Conservation (phyloP, 2,888 invertebrate species). For the Nephrotoma flavescens region DNA sequence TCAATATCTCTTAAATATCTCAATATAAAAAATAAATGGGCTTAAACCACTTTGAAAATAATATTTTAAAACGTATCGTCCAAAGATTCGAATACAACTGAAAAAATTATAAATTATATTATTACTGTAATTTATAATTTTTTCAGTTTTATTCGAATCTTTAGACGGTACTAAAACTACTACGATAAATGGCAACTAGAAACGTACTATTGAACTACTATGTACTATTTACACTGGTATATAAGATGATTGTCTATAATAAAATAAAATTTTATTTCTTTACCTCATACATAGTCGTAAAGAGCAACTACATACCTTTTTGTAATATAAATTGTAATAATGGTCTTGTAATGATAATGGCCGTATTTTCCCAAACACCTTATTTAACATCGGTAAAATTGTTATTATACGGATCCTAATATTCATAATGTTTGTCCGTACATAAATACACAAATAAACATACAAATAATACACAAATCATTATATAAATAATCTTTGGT, state of each 20-base stretch:
- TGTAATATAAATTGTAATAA: background rate
- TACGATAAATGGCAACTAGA: background rate
- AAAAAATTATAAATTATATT: background rate
- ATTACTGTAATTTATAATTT: no score
- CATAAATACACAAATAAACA: no score
- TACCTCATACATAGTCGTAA: background rate
- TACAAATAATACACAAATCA: background rate
- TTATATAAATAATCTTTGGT: background rate
- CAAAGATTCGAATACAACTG: no score
- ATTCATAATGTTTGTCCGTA: background rate
- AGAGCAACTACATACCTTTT: background rate
- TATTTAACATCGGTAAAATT: background rate
- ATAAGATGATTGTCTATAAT: background rate
- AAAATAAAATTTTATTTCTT: background rate
- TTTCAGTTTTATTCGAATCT: no score
- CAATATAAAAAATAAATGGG: no score
- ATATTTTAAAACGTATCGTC: no score
- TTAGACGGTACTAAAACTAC: no score
- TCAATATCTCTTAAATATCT: no score
- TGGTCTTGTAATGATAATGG: background rate
- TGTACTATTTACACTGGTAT: background rate
- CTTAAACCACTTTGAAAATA: no score
- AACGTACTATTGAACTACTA: background rate
- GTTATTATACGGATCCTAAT: background rate
- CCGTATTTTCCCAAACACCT: background rate